Conservation (phyloP, 2,888 invertebrate species). For the Drosophila limbata region DNA sequence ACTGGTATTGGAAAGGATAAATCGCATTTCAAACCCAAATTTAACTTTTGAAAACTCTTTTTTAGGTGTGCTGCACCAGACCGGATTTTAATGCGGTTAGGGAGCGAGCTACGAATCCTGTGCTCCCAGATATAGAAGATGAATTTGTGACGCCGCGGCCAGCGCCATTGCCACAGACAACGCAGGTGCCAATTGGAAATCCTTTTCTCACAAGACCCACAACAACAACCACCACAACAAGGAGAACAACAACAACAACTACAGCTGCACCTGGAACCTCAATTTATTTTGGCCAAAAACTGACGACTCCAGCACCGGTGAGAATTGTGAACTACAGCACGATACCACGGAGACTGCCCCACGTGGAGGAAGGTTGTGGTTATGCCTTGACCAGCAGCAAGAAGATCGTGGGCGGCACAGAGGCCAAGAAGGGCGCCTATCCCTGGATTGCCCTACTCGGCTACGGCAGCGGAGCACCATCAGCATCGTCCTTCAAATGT, state of each 20-base stretch:
- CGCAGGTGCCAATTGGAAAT: conserved; percentile 36
- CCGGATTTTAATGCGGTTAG: conserved; percentile 58
- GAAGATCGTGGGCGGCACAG: conserved; percentile 90
- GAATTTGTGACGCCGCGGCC: conserved; percentile 32
- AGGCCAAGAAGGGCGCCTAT: conserved; percentile 90
- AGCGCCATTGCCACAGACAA: background rate
- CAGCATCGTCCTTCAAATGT: conserved; percentile 82
- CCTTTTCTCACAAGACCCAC: conserved; percentile 43
- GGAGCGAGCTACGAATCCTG: conserved; percentile 52
- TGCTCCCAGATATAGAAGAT: conserved; percentile 37
- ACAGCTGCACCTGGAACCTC: conserved; percentile 30
- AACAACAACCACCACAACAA: conserved; percentile 16
- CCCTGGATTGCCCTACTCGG: conserved; percentile 93
- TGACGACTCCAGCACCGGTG: conserved; percentile 3
- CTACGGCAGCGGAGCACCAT: conserved; percentile 86
- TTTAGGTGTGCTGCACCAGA: conserved; percentile 80
- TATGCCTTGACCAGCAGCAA: conserved; percentile 86
- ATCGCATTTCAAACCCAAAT: background rate
- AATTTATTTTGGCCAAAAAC: background rate
- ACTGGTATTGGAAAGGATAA: conserved; percentile 68
- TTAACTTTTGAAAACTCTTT: background rate
- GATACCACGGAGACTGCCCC: conserved; percentile 75
- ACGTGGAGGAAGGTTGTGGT: conserved; percentile 88
- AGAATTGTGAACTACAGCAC: conserved; percentile 48
- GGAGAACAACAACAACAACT: conserved; percentile 30